Evolutionary conservation across 2,888 invertebrate species (phyloP).

Genomic region (Sminthurides aquaticus): DNA sequence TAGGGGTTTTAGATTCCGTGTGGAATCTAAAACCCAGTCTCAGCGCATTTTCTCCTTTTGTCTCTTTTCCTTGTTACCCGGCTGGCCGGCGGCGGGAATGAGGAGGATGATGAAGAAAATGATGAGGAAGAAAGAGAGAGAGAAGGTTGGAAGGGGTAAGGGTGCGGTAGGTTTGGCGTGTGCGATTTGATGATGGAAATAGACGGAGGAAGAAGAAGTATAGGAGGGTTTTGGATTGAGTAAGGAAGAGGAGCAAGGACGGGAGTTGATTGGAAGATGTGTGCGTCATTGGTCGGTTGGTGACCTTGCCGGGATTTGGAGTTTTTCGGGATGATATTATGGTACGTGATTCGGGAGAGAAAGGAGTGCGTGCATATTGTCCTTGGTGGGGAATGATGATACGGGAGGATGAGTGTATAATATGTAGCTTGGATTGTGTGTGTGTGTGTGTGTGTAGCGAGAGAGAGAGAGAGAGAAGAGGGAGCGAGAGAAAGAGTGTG

Average conservation of each 20-base stretch:
- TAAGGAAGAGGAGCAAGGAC: not conserved
- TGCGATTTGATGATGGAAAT: no score
- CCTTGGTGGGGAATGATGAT: conserved; percentile 1
- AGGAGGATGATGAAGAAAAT: no score
- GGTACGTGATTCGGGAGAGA: not conserved
- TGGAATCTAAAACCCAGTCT: no score
- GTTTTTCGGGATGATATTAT: not conserved
- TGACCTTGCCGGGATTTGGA: conserved; percentile 19
- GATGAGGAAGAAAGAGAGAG: no score
- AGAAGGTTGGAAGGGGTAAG: no score
- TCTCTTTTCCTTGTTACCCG: no score
- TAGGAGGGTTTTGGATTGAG: no score
- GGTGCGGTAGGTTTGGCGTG: no score
- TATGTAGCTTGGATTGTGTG: not conserved
- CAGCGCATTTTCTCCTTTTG: no score
- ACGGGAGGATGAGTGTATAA: not conserved
- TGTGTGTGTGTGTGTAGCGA: not conserved
- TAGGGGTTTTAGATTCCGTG: no score
- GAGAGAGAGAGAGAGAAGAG: not conserved
- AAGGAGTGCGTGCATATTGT: conserved; percentile 2
- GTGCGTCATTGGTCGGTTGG: conserved; percentile 11
- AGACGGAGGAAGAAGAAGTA: no score
- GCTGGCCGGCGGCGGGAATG: no score
- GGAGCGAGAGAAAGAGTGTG: conserved; percentile 3
- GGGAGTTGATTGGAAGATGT: conserved; percentile 5